phyloP scores from a whole-genome alignment of 1,140 invertebrate genomes.

The Heliothis subflexa region DNA sequence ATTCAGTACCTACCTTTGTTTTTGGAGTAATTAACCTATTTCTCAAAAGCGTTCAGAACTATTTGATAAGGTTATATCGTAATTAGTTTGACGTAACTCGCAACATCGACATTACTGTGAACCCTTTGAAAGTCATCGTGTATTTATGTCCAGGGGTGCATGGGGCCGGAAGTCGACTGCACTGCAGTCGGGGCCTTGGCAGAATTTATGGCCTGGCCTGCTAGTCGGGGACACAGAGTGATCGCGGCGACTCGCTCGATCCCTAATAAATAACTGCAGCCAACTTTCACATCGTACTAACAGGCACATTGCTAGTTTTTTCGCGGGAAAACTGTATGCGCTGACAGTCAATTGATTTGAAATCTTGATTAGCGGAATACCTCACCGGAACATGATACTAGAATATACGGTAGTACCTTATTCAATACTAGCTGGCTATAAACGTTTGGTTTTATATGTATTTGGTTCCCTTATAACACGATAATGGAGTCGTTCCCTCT shows the following conservation, averaged over 20 bases:
- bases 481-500: conserved; percentile 20
- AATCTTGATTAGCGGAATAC: conserved; percentile 30
- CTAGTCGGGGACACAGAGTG: conserved; percentile 61
- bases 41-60: background rate
- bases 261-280: conserved; percentile 68
- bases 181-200: conserved; percentile 54
- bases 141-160: conserved; percentile 41
- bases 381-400: conserved; percentile 12
- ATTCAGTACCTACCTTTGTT: background rate
- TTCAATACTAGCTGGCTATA: conserved; percentile 10
- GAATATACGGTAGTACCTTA: conserved; percentile 11
- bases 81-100: conserved; percentile 5
- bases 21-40: conserved; percentile 8
- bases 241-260: conserved; percentile 64
- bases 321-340: conserved; percentile 42
- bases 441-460: conserved; percentile 23
- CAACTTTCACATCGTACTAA: conserved; percentile 55
- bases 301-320: conserved; percentile 56
- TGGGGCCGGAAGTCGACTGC: conserved; percentile 43
- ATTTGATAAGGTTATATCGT: background rate
- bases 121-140: conserved; percentile 43
- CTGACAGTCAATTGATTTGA: conserved; percentile 50
- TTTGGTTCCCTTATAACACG: conserved; percentile 17
- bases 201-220: conserved; percentile 62
- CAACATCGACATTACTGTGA: conserved; percentile 29